phyloP scores from a whole-genome alignment of 2,888 invertebrate genomes.

The Amblyjoppa fuscipennis region DNA sequence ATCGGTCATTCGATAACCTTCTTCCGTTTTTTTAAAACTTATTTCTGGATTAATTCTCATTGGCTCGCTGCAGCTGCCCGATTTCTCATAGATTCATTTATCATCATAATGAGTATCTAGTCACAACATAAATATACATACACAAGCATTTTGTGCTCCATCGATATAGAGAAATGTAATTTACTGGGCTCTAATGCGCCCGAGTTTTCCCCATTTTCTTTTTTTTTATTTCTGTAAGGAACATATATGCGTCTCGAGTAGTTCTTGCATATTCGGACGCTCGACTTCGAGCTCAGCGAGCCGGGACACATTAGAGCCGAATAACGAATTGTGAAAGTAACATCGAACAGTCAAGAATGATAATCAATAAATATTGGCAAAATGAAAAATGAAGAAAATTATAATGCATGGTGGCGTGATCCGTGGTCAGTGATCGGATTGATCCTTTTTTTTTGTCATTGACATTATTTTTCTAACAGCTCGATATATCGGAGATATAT shows the following conservation, averaged over 20 bases:
- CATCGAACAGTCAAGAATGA: slow-evolving; percentile 80
- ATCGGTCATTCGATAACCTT: background rate
- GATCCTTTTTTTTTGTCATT: slow-evolving; percentile 10
- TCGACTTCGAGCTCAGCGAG: background rate
- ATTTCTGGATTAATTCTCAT: slow-evolving; percentile 12
- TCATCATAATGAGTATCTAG: slow-evolving; percentile 80
- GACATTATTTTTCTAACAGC: background rate
- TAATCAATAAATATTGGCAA: slow-evolving; percentile 78
- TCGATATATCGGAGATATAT: background rate
- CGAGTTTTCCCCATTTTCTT: slow-evolving; percentile 23
- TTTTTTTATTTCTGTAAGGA: slow-evolving; percentile 20
- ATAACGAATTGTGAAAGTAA: slow-evolving; percentile 77
- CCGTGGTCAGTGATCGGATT: slow-evolving; percentile 71
- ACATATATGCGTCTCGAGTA: background rate
- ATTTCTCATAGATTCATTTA: slow-evolving; percentile 71
- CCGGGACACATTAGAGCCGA: slow-evolving; percentile 78
- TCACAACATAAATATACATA: slow-evolving; percentile 85
- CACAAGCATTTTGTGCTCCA: slow-evolving; percentile 85
- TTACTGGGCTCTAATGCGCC: slow-evolving; percentile 80
- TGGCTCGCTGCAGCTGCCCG: slow-evolving; percentile 78
- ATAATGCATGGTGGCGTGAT: slow-evolving; percentile 80
- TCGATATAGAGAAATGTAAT: slow-evolving; percentile 79
- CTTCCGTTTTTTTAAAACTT: background rate
- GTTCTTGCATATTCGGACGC: background rate
- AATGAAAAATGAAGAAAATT: slow-evolving; percentile 78